Conservation (phyloP, 2,888 invertebrate genomes). For the Dynastes hyllus region DNA sequence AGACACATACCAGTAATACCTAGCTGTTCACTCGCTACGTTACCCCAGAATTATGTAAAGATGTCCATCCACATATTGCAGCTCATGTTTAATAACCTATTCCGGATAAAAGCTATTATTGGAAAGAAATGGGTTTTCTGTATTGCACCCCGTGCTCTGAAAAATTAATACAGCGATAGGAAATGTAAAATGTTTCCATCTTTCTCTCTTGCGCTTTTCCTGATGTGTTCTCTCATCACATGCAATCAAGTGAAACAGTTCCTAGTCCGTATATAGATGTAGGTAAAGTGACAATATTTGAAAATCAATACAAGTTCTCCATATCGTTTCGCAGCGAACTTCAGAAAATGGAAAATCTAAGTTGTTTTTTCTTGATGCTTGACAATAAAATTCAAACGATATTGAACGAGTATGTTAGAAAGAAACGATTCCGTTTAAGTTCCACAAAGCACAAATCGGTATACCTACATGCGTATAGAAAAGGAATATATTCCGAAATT, state of each 20-base stretch:
- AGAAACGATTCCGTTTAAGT: neutral
- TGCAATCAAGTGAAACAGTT: conserved; percentile 15
- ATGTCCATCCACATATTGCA: no score
- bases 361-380: conserved; percentile 7
- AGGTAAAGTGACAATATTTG: conserved; percentile 23
- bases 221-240: conserved; percentile 6
- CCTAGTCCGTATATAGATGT: neutral
- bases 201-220: neutral
- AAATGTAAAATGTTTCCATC: neutral
- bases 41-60: no score
- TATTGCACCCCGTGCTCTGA: neutral
- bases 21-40: no score
- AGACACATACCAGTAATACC: no score
- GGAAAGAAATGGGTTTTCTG: neutral
- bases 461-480: neutral
- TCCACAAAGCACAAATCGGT: neutral
- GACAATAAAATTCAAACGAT: conserved; percentile 12
- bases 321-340: conserved; percentile 9
- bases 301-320: conserved; percentile 28
- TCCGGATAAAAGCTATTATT: no score
- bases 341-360: conserved; percentile 20
- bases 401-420: neutral
- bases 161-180: neutral
- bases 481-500: neutral
- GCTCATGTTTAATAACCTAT: no score